phyloP scores from a whole-genome alignment of 2,888 invertebrate species.

The Eulithis prunata region DNA sequence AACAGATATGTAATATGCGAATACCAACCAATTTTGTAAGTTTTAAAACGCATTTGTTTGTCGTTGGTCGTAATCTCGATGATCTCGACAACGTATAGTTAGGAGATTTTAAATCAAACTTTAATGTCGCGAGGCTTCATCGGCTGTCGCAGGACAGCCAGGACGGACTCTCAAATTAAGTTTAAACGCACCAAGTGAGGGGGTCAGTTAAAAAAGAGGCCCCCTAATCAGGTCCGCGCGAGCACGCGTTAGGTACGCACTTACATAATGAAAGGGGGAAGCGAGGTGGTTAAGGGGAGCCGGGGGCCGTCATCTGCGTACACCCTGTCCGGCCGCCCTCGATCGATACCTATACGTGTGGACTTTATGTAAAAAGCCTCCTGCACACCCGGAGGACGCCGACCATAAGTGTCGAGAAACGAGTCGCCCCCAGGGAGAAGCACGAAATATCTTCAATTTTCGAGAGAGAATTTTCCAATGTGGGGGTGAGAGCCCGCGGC shows the following conservation, averaged over 20 bases:
- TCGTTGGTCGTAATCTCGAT: background rate
- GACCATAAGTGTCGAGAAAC: conserved; percentile 84
- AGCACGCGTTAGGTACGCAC: conserved; percentile 83
- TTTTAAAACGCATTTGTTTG: background rate
- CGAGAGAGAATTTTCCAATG: conserved; percentile 84
- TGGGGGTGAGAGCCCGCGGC: conserved; percentile 80
- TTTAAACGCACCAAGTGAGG: conserved; percentile 80
- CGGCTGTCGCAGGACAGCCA: conserved; percentile 63
- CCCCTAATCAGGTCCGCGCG: conserved; percentile 82
- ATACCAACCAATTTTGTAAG: no score
- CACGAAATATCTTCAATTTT: conserved; percentile 84
- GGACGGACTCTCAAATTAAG: conserved; percentile 74
- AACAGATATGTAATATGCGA: no score
- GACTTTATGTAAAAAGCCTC: conserved; percentile 85
- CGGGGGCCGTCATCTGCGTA: conserved; percentile 82
- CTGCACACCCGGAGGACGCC: conserved; percentile 82
- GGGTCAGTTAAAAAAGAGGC: conserved; percentile 84
- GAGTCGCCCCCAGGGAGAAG: conserved; percentile 82
- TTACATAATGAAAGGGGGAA: conserved; percentile 84
- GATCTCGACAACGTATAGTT: conserved; percentile 9
- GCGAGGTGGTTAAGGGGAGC: conserved; percentile 61
- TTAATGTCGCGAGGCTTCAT: conserved; percentile 62
- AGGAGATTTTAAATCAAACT: conserved; percentile 8
- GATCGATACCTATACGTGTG: conserved; percentile 84
- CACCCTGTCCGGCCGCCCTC: conserved; percentile 81